Base-by-base conservation (phyloP, 2,797 vertebrate genomes). In the Protonibea diacanthus region DNA sequence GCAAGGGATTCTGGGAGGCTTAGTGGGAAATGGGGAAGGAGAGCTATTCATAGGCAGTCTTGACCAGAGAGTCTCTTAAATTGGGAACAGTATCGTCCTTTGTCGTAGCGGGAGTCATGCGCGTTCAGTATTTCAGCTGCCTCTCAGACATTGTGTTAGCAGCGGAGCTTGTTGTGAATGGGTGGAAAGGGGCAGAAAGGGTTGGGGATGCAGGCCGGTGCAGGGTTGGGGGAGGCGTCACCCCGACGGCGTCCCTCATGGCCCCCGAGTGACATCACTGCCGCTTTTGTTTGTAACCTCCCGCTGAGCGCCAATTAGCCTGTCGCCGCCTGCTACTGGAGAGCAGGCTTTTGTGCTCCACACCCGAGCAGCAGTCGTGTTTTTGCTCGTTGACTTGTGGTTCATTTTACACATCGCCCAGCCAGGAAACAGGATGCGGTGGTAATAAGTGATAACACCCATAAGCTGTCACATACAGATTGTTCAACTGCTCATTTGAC, bases 291-390 rank as follows among this genome's bases (percentile, higher is more conserved):
- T 82, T 83, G 47, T 38, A 18, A 38, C 33, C 83, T 72, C 85
- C 71, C 6, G 67, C 86, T 72, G 87, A 81, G 88, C 82, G 60
- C 85, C 88, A 92, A 91, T 92, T 93, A 94, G 86, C 86, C 82
- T 4, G 72, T 76, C 44, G 17, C 80, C 27, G 76, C 70, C 77
- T 78, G 85, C 69, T 77, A 59, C 74, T 51, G 76, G 75, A 83
- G 71, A 85, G 58, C 62, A 40, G 47, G 57, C 72, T 61, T 85
- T 86, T 88, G 80, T 88, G 80, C 74, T 64, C n/a, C 10, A 1
- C 66, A 63, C 75, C 53, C 10, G 60, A 87, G 76, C 76, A 71
- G 72, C 88, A 74, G 76, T 55, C 57, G 13, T 27, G 69, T 74
- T 76, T 33, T 77, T 33, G 27, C 66, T 87, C 21, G 15, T 55